Evolutionary conservation across 2,888 invertebrate species (phyloP), one percentile per base, ranked within the genome.

Genomic region (Trichopria drosophilae): DNA sequence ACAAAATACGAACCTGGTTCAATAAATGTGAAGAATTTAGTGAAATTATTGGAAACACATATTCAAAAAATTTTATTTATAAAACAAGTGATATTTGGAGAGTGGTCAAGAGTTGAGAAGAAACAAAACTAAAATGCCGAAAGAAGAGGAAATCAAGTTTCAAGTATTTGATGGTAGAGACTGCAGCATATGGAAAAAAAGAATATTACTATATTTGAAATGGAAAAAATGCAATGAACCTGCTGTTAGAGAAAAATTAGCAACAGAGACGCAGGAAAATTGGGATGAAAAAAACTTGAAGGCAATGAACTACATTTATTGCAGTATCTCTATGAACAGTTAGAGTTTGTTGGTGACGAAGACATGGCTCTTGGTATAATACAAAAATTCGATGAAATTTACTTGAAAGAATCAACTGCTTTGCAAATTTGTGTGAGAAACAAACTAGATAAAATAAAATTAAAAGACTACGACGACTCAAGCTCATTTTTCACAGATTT

Each of bases 401-500:
- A 62, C 29, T 36, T 50, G 12, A 57, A 53, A 19, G 53, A 63
- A 42, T 62, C 60, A 10, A 61, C 59, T 18, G 60, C 61, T 1
- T 26, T 64, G n/a, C 60, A 64, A 34, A 62, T n/a, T n/a, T n/a
- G n/a, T n/a, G n/a, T n/a, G n/a, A n/a, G n/a, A n/a, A n/a, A n/a
- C n/a, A n/a, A n/a, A 34, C 36, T 62, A n/a, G 60, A 61, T 36
- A 60, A 52, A 37, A 20, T 63, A 9, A 57, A 41, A 39, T 32
- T 65, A 6, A 59, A 46, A 39, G 13, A 54, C 15, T 50, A 23
- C 23, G 22, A 13, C n/a, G 39, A 50, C 20, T 7, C 22, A 56
- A 55, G 63, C 23, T 49, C 28, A 37, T 63, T 63, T 52, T 61
- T 57, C 32, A 50, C 40, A 42, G 61, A 60, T 6, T 63, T 66